Percentiles rank a stretch among this genome's conserved stretches.
These are phyloP conservation scores for Blastobasis lacticolella DNA, from an alignment of 2,888 invertebrate species.

Conservation along the genomic window DNA sequence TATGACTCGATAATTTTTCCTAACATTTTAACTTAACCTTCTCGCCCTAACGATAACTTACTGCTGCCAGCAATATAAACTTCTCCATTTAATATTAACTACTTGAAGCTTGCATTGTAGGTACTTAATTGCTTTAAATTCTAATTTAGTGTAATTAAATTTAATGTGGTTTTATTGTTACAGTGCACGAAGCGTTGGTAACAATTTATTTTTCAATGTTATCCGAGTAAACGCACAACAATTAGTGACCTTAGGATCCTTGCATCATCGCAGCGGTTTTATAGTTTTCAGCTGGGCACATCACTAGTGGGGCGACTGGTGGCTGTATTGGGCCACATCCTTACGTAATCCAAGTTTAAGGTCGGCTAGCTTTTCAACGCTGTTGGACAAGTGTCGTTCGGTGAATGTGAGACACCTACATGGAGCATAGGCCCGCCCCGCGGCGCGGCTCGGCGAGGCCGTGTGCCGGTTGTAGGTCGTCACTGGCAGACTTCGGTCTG, in stretches of 20 bases:
- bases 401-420: slow-evolving; percentile 9
- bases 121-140: no score
- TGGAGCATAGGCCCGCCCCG: slow-evolving; percentile 1
- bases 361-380: slow-evolving; percentile 33
- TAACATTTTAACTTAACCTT: slow-evolving; percentile 14
- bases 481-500: neutral
- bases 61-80: no score
- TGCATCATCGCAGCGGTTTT: slow-evolving; percentile 8
- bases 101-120: no score
- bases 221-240: no score
- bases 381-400: slow-evolving; percentile 18
- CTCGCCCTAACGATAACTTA: neutral
- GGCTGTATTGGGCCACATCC: slow-evolving; percentile 25
- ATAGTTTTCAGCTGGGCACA: neutral
- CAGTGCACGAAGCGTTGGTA: no score
- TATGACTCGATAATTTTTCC: slow-evolving; percentile 9
- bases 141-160: no score
- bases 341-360: slow-evolving; percentile 63
- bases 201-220: no score
- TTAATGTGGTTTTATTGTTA: no score
- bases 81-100: no score
- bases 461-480: neutral
- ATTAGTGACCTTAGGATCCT: neutral
- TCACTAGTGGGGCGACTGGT: slow-evolving; percentile 15
- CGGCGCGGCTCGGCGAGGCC: neutral